These are phyloP conservation scores for Natator depressus DNA, from an alignment of 2,113 vertebrate species.

Conservation along the genomic window DNA sequence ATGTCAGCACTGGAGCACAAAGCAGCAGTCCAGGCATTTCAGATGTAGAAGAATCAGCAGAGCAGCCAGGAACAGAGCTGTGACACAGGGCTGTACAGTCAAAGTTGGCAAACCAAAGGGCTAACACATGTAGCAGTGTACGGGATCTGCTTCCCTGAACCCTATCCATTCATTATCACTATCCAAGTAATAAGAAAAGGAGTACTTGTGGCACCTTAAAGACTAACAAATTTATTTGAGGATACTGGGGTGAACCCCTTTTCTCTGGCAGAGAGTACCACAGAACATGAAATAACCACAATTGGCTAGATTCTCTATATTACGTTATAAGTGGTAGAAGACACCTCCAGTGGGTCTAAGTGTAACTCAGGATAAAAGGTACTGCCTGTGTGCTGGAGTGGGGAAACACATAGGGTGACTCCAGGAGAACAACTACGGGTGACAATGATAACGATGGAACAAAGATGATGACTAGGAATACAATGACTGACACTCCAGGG, in stretches of 20 bases:
- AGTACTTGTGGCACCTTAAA: too few relatives aligned
- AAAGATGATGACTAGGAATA: too few relatives aligned
- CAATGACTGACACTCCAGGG: too few relatives aligned
- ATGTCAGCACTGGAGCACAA: not conserved
- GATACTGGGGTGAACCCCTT: not conserved
- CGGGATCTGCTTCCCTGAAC: not conserved
- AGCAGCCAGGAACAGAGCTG: not conserved
- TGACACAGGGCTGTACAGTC: not conserved
- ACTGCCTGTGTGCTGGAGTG: too few relatives aligned
- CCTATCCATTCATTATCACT: not conserved
- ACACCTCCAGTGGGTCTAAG: not conserved
- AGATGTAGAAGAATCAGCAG: not conserved
- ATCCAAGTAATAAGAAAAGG: not conserved
- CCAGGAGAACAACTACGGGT: too few relatives aligned
- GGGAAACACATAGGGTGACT: too few relatives aligned
- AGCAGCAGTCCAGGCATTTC: not conserved
- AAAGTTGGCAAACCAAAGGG: not conserved
- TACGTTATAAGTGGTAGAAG: not conserved
- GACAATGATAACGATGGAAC: too few relatives aligned
- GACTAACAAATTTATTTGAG: not conserved
- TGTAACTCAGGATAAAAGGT: too few relatives aligned
- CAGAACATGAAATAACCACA: rapidly evolving
- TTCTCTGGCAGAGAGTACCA: not conserved
- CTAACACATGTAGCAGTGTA: not conserved
- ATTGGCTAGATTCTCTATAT: not conserved